Evolutionary conservation across 2,888 invertebrate species (phyloP), one percentile per base, ranked within the genome.

Genomic region (Sarcophaga caerulescens): DNA sequence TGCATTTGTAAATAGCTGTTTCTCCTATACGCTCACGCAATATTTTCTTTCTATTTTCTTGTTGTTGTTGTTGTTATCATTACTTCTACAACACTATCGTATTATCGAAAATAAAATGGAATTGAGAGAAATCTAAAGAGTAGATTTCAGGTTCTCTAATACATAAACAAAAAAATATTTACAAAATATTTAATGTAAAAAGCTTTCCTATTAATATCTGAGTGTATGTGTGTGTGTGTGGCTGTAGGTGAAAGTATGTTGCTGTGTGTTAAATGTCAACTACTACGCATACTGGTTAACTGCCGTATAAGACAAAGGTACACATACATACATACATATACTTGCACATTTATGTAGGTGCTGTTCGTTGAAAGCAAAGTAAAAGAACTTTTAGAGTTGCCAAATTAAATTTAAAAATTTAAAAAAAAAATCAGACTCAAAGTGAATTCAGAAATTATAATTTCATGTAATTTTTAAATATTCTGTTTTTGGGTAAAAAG

Each of bases 181-280:
- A 47, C 47, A 14, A 11, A 47, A 14, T 52, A 14, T 74, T 62
- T 62, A 60, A 19, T 75, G 21, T 63, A 23, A 63, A 63, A 75
- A 74, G 74, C 74, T 79, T 79, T 70, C 2, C 35, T 68, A 66
- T 71, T 76, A 52, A 44, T 71, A 25, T 73, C n/a, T 60, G 47
- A 63, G 17, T 76, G 73, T 5, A 1, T 78, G 65, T 78, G 73
- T 5, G 3, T 78, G 65, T 78, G 80, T 79, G 73, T 77, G 74
- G 75, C 59, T 73, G 77, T 83, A 65, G 76, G 81, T 85, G 85
- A 80, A 85, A 5, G 21, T 17, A 19, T n/a, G 45, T 63, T 21
- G 25, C 17, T 75, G 76, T 63, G 21, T 78, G 62, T 52, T 35
- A 83, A 80, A 85, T 83, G 85, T 85, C 85, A 85, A 80, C 65